Evolutionary conservation across 2,113 vertebrate species (phyloP).

Genomic region (Brienomyrus longianalis): DNA sequence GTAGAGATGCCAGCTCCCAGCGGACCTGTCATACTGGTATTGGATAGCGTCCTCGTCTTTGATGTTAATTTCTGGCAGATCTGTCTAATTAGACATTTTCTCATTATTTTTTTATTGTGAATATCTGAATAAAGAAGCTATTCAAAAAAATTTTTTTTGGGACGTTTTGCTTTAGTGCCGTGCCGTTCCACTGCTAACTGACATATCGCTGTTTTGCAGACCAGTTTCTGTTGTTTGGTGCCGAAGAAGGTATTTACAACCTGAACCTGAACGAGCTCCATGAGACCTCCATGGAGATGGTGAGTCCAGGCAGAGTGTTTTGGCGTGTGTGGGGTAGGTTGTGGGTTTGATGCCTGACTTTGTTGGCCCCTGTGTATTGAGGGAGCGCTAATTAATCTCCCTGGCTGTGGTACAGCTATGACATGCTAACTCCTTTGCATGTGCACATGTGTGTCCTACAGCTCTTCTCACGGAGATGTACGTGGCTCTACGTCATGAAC

Average conservation of each 20-base stretch:
- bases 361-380: background rate
- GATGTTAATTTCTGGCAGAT: slow-evolving; percentile 1
- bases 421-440: background rate
- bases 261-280: slow-evolving; percentile 97
- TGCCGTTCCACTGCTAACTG: background rate
- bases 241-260: slow-evolving; percentile 96
- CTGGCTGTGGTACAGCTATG: background rate
- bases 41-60: background rate
- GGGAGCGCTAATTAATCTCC: background rate
- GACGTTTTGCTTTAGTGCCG: background rate
- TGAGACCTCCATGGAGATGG: slow-evolving; percentile 98
- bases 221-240: slow-evolving; percentile 97
- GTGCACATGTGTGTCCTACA: slow-evolving; percentile 40
- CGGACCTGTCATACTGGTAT: background rate
- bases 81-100: background rate
- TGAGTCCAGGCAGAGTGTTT: slow-evolving; percentile 35
- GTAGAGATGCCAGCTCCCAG: background rate
- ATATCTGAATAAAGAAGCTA: background rate
- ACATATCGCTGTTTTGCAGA: slow-evolving; percentile 62
- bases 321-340: background rate
- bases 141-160: background rate
- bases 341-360: background rate
- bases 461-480: slow-evolving; percentile 92
- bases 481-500: slow-evolving; percentile 98
- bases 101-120: slow-evolving; percentile 15